Conservation (phyloP, 2,888 invertebrate species). For the Leptothorax acervorum region DNA sequence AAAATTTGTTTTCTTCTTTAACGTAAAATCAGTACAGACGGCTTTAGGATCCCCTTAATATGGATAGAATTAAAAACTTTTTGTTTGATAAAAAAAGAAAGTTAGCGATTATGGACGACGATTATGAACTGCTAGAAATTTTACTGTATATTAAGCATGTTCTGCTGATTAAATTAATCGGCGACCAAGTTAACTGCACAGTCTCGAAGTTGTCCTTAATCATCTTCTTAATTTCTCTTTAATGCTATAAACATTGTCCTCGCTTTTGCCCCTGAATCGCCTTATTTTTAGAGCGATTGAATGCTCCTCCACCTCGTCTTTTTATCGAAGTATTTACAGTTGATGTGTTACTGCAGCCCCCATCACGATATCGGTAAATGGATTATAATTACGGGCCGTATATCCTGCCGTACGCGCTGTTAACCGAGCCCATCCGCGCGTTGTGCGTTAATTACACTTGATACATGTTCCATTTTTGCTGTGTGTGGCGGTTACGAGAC, state of each 20-base stretch:
- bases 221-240: not conserved
- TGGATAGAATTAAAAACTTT: not conserved
- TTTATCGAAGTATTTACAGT: conserved; percentile 28
- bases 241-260: conserved; percentile 8
- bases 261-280: not conserved
- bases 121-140: not conserved
- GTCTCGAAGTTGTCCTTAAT: not conserved
- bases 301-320: not conserved
- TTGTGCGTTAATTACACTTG: conserved; percentile 22
- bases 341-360: conserved; percentile 12
- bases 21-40: too few relatives aligned
- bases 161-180: not conserved
- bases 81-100: not conserved
- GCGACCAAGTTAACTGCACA: not conserved
- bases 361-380: conserved; percentile 43
- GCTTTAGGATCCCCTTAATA: not conserved
- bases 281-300: conserved; percentile 38
- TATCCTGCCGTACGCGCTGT: not conserved
- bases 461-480: conserved; percentile 3
- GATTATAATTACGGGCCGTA: conserved; percentile 26
- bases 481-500: not conserved
- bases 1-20: too few relatives aligned
- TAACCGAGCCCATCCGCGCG: not conserved
- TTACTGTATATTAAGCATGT: not conserved
- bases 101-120: not conserved